Evolutionary conservation across 1,140 invertebrate genomes (phyloP).

Genomic region (Micrasema minimum): DNA sequence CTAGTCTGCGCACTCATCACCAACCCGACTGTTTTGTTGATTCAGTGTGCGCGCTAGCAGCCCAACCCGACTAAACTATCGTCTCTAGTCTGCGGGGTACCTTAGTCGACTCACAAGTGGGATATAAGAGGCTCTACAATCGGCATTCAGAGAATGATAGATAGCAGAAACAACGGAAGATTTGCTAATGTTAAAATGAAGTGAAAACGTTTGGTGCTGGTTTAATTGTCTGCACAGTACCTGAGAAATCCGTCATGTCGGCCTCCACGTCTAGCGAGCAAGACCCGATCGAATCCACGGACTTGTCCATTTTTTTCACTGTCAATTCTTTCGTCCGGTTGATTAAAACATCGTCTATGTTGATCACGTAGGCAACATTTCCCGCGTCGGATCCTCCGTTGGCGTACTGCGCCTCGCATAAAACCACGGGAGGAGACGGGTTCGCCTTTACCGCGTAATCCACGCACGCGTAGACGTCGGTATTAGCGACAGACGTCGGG

Average conservation of each 20-base stretch:
- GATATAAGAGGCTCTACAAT: too few relatives aligned
- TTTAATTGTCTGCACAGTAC: constrained; percentile 61
- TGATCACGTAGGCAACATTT: constrained; percentile 58
- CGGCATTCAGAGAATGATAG: too few relatives aligned
- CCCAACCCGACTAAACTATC: too few relatives aligned
- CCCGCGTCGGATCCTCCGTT: too few relatives aligned
- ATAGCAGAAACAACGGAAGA: too few relatives aligned
- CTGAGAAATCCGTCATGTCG: constrained; percentile 82
- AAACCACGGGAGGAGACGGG: neutral
- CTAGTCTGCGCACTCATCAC: too few relatives aligned
- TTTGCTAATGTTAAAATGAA: too few relatives aligned
- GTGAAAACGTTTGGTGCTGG: too few relatives aligned
- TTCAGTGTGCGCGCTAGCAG: too few relatives aligned
- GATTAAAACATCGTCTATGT: constrained; percentile 61
- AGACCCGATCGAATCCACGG: constrained; percentile 80
- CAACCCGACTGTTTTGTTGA: too few relatives aligned
- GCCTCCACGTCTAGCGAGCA: constrained; percentile 85
- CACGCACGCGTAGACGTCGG: neutral
- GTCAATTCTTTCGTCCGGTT: constrained; percentile 61
- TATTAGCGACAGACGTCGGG: neutral
- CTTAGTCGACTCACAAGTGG: too few relatives aligned
- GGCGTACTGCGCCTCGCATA: neutral
- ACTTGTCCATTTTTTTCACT: constrained; percentile 73
- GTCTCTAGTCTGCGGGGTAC: too few relatives aligned
- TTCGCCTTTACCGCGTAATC: neutral